Evolutionary conservation across 2,888 invertebrate genomes (phyloP).

Genomic region (Petrolisthes cinctipes): DNA sequence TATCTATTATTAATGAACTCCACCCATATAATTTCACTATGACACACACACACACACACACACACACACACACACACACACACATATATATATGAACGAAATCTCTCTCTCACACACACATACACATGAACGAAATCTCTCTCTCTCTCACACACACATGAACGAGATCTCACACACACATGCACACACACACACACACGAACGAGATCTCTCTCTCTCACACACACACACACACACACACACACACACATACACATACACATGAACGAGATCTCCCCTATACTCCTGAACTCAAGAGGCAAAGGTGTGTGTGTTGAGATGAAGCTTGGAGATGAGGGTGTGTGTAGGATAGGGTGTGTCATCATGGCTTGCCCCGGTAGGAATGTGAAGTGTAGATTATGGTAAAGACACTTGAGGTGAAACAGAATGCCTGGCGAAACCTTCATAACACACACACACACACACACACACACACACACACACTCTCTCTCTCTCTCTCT

Average conservation of each 20-base stretch:
- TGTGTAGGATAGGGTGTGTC: too few relatives aligned
- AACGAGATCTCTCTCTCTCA: neutral
- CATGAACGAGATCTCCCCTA: too few relatives aligned
- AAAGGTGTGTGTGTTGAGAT: too few relatives aligned
- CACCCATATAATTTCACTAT: neutral
- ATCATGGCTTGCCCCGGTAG: too few relatives aligned
- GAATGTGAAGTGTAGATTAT: too few relatives aligned
- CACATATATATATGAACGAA: neutral
- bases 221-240: neutral
- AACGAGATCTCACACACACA: neutral
- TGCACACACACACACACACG: conserved; percentile 6
- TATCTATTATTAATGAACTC: neutral
- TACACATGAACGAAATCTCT: too few relatives aligned
- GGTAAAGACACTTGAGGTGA: too few relatives aligned
- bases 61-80: conserved; percentile 6
- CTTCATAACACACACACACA: too few relatives aligned
- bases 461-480: too few relatives aligned
- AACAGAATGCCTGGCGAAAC: too few relatives aligned
- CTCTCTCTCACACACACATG: neutral
- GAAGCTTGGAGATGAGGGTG: too few relatives aligned
- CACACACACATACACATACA: neutral
- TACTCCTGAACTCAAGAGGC: too few relatives aligned
- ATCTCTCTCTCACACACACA: neutral
- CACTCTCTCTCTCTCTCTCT: neutral
- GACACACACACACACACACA: conserved; percentile 1